Conservation (phyloP, 2,113 vertebrate species). For the Eurypyga helias region DNA sequence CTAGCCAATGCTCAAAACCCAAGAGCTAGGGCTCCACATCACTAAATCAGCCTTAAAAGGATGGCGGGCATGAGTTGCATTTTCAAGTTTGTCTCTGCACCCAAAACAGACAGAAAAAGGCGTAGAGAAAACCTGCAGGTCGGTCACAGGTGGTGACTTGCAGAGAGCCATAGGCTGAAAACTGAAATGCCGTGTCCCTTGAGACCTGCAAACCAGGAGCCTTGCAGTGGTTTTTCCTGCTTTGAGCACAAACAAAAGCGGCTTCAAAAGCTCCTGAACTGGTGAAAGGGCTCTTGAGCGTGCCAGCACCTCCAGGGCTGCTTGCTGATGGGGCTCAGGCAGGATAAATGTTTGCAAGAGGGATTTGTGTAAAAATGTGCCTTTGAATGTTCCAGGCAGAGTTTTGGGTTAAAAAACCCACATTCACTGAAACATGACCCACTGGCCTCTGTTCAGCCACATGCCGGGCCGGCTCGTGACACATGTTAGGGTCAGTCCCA, state of each 20-base stretch:
- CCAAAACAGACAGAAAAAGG: not conserved
- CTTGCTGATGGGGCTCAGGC: not conserved
- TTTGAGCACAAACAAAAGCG: not conserved
- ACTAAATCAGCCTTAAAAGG: not conserved
- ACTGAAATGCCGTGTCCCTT: not conserved
- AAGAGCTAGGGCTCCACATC: not conserved
- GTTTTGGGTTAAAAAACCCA: not conserved
- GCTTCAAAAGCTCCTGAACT: not conserved
- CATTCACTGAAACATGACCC: not conserved
- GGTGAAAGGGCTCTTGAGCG: not conserved
- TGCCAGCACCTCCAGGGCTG: not conserved
- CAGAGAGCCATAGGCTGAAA: not conserved
- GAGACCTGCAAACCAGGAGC: not conserved
- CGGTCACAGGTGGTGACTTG: rapidly evolving
- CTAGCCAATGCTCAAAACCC: not conserved
- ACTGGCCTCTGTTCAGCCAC: not conserved
- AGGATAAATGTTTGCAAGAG: not conserved
- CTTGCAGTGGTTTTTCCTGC: not conserved
- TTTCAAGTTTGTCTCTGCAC: not conserved
- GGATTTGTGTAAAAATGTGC: not conserved
- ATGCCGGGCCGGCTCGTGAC: rapidly evolving
- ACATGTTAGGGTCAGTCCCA: not conserved
- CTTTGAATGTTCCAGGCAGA: not conserved
- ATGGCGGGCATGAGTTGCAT: not conserved
- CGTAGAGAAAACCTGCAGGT: not conserved